These are phyloP conservation scores for Premnoplex brunnescens DNA, from an alignment of 2,797 vertebrate genomes.

Conservation along the genomic window DNA sequence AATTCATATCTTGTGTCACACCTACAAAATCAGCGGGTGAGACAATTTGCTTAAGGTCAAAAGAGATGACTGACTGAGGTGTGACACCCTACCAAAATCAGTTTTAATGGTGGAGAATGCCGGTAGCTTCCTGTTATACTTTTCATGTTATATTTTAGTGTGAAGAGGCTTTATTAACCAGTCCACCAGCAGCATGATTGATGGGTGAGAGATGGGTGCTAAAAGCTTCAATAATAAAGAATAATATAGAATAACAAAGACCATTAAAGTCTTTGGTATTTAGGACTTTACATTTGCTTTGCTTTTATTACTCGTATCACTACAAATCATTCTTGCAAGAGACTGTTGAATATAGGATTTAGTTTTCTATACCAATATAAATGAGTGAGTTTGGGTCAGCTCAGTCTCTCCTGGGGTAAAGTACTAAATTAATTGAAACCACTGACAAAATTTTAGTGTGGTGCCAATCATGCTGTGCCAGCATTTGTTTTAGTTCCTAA, in stretches of 20 bases:
- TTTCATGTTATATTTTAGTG: neutral
- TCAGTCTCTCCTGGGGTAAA: neutral
- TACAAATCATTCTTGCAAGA: neutral
- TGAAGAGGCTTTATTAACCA: neutral
- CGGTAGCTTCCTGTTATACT: neutral
- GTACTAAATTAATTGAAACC: neutral
- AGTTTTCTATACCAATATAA: neutral
- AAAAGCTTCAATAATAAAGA: neutral
- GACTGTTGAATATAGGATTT: neutral
- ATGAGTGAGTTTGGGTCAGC: neutral
- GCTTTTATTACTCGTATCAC: neutral
- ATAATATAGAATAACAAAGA: neutral
- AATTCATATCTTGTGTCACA: neutral
- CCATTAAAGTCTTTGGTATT: neutral
- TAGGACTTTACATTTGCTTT: neutral
- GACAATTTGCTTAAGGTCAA: constrained; percentile 19
- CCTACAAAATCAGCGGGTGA: neutral
- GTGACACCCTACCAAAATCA: neutral
- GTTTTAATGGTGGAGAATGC: neutral
- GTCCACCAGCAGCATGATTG: neutral
- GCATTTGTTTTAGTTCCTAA: neutral
- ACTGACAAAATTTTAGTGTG: neutral
- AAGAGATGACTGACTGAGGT: neutral
- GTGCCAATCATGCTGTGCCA: neutral
- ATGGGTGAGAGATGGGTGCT: neutral